A percentile compares a stretch with the other conserved stretches of the same genome.
phyloP scores from a whole-genome alignment of 2,888 invertebrate genomes.

The Camponotus fellah region DNA sequence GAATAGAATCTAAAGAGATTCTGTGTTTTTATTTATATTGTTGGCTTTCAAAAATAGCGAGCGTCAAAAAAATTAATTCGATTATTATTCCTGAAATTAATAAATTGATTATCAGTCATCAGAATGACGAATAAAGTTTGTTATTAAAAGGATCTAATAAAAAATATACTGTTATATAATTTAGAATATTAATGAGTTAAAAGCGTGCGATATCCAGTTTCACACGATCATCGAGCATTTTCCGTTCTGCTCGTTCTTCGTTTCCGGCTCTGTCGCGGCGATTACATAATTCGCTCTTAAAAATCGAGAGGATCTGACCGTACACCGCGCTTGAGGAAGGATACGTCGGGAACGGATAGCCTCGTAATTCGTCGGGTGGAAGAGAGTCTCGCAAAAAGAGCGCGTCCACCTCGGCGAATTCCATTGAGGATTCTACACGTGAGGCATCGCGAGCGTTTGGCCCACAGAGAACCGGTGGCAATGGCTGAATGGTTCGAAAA shows the following conservation, averaged over 20 bases:
- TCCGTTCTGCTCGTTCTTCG: background rate
- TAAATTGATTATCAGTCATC: background rate
- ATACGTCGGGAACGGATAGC: background rate
- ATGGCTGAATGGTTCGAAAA: conserved; percentile 76
- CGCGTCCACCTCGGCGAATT: conserved; percentile 63
- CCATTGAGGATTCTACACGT: conserved; percentile 70
- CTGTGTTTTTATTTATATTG: background rate
- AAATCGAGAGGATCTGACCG: conserved; percentile 9
- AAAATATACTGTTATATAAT: background rate
- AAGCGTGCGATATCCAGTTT: conserved; percentile 2
- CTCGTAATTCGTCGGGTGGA: background rate
- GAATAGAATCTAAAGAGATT: background rate
- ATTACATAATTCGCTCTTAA: conserved; percentile 39
- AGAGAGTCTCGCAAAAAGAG: conserved; percentile 25
- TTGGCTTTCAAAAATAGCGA: background rate
- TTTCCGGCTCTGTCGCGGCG: conserved; percentile 29
- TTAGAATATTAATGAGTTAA: background rate
- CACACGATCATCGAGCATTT: conserved; percentile 27
- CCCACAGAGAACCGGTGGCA: conserved; percentile 73
- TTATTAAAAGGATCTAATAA: background rate
- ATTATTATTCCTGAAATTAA: background rate
- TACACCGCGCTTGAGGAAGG: background rate
- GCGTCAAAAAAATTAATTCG: background rate
- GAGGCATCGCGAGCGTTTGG: conserved; percentile 52
- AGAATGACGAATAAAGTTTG: background rate